These are phyloP conservation scores for Ceramica pisi DNA, from an alignment of 2,888 invertebrate species.

Conservation along the genomic window DNA sequence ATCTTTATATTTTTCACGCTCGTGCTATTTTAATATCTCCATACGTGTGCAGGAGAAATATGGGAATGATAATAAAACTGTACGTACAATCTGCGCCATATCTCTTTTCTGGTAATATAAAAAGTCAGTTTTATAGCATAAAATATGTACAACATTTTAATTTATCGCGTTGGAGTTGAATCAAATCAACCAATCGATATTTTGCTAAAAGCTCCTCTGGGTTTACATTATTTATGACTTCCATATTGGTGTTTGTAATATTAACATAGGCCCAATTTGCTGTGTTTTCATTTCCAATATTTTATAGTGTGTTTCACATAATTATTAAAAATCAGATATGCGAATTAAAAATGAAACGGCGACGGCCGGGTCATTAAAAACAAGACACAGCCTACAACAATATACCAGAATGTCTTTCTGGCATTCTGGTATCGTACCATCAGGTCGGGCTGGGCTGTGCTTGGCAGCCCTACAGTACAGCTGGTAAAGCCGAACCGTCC, in stretches of 20 bases:
- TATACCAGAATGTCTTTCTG: no score
- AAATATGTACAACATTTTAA: slow-evolving; percentile 17
- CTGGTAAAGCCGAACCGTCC: slow-evolving; percentile 61
- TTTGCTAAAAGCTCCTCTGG: background rate
- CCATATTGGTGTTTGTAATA: background rate
- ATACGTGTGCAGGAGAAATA: slow-evolving; percentile 35
- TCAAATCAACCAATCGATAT: slow-evolving; percentile 17
- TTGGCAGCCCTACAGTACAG: slow-evolving; percentile 66
- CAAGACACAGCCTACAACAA: no score
- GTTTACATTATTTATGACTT: slow-evolving; percentile 23
- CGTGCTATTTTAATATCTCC: slow-evolving; percentile 43
- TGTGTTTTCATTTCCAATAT: background rate
- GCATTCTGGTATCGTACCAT: slow-evolving; percentile 31
- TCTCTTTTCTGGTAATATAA: slow-evolving; percentile 33
- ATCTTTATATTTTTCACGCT: slow-evolving; percentile 46
- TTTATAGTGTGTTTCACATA: slow-evolving; percentile 2
- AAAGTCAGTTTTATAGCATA: slow-evolving; percentile 24
- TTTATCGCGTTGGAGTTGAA: slow-evolving; percentile 21
- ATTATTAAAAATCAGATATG: background rate
- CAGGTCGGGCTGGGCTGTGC: slow-evolving; percentile 20
- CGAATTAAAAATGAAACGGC: background rate
- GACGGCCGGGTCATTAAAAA: no score
- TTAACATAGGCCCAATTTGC: background rate
- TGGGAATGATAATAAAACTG: slow-evolving; percentile 44
- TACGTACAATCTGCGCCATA: slow-evolving; percentile 34